Base-by-base conservation (phyloP, 2,888 invertebrate species). In the Rosalia funebris region DNA sequence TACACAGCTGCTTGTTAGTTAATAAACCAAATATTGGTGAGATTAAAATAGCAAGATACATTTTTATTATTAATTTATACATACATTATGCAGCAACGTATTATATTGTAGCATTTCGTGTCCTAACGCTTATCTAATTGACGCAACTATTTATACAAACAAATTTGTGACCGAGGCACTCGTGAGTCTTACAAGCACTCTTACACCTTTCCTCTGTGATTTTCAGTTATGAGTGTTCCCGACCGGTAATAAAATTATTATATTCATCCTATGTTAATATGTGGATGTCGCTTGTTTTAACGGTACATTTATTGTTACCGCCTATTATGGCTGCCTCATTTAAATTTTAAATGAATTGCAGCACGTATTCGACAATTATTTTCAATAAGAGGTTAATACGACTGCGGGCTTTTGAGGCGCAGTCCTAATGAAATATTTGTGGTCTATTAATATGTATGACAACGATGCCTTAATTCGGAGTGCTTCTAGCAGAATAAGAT, bases 291-390 rank as follows among this genome's bases (percentile, higher is more conserved):
- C 12, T 39, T 17, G n/a, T 19, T 19, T 20, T 44, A 44, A 44
- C 19, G 44, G 44, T 44, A 44, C 15, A 11, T 44, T 44, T 19
- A 20, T 44, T 44, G 19, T 44, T 25, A n/a, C n/a, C n/a, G 15
- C n/a, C 10, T 10, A 16, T 44, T 44, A 20, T 9, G 11, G 20
- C 19, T 17, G 19, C n/a, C 17, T 44, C 20, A 44, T 44, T 44
- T 44, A 9, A 20, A 44, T 19, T 44, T 44, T 44, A 44, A 44
- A 44, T 44, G 44, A 44, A 44, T 16, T 19, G 44, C 11, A 11
- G 11, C 17, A n/a, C 19, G 25, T 25, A 25, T 25, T 25, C 7
- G 25, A 25, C 25, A 25, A 25, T 25, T 25, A 25, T 25, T 25
- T 5, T 25, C 25, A 7, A 7, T 25, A 25, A 25, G 7, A 25